Evolutionary conservation across 64 coral and sea anemone genomes (phyloP), one percentile per base, ranked within the genome.

Genomic region (Anthopleura sola): DNA sequence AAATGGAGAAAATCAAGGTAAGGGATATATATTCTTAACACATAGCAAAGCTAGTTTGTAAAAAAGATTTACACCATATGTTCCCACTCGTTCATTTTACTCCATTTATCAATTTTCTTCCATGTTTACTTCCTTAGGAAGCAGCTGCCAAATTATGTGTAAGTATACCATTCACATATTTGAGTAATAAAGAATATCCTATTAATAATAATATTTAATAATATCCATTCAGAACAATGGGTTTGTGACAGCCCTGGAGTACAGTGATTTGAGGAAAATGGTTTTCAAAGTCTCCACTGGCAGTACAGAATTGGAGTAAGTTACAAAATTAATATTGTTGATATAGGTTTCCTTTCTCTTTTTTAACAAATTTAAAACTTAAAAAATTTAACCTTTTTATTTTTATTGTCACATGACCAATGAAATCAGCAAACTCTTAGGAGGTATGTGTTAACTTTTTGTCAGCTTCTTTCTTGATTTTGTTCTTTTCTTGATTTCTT

Each of bases 1-100:
- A 99, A 64, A 99, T 99, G 97, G 97, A 99, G 68, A 99, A 99
- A 90, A 99, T 99, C 37, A 99, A 99, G 90, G 97, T 95, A 75
- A 40, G 16, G 46, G 4, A 48, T 5, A 5, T 48, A 48, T 11
- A n/a, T n/a, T n/a, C n/a, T n/a, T n/a, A n/a, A n/a, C n/a, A n/a
- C n/a, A n/a, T n/a, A n/a, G n/a, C n/a, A n/a, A n/a, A n/a, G n/a
- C n/a, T n/a, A n/a, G n/a, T n/a, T n/a, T n/a, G n/a, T n/a, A n/a
- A n/a, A n/a, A n/a, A n/a, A n/a, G n/a, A n/a, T n/a, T n/a, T n/a
- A n/a, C n/a, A n/a, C n/a, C 40, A 44, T 8, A 44, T 44, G 40
- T 44, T 8, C 9, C 1, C 40, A 44, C 40, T 44, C 50, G 14
- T 53, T 53, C 50, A 53, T 53, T 53, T 12, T 53, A 13, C 1